Base-by-base conservation (phyloP, 2,113 vertebrate species). In the Paramormyrops kingsleyae region DNA sequence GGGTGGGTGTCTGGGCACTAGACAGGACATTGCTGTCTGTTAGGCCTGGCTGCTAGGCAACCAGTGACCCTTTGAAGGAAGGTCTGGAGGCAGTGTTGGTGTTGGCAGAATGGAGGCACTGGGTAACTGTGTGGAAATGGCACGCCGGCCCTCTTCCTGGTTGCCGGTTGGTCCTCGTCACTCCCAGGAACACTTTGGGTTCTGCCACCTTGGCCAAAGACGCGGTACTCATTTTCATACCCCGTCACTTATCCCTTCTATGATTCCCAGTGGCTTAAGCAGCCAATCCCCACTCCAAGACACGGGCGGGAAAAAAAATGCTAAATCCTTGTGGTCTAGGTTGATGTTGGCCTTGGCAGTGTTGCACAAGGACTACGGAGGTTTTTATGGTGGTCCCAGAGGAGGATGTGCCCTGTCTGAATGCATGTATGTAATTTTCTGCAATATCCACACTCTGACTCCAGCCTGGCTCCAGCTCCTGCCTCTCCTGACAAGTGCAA, bases 401-500 rank as follows among this genome's bases (percentile, higher is more conserved):
- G 42, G 42, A 35, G 88, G 50, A 9, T 42, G 31, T 19, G 7
- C 88, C 66, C 44, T 7, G 47, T n/a, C 66, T 49, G 44, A 88
- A 74, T 42, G 88, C 88, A 15, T 52, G 42, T 31, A 89, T 89
- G 66, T 80, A 19, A 84, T 89, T 89, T 89, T 46, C 47, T 77
- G 42, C 19, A 89, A 35, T 89, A 47, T 24, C 80, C 59, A 53
- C 42, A 86, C 53, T 87, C 42, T 74, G 83, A 87, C 83, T 59
- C 56, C 10, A 19, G 88, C 83, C 87, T 87, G 89, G 83, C 89
- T 87, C 0, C 10, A 5, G 10, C 24, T 6, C 74, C 44, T 56
- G 74, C 59, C 62, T 88, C 62, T 88, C 88, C 27, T 89, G 80
- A 89, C 89, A 84, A 89, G 52, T 83, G 89, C 89, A 89, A 89